A percentile compares a stretch with the other conserved stretches of the same genome.
phyloP scores from a whole-genome alignment of 2,797 vertebrate genomes.

The Crenichthys baileyi region DNA sequence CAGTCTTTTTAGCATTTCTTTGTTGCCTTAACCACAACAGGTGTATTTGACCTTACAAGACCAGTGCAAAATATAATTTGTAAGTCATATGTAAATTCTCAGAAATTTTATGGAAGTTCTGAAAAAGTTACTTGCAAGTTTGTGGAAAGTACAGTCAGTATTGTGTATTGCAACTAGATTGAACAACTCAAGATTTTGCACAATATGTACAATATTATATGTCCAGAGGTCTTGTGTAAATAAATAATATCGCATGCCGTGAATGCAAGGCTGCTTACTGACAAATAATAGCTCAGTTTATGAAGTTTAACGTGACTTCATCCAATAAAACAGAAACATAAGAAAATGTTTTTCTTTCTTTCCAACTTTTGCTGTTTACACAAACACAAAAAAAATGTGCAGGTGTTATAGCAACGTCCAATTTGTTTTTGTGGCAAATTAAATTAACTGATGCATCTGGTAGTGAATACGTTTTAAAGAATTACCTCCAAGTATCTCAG shows the following conservation, averaged over 20 bases:
- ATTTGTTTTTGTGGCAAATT: conserved; percentile 9
- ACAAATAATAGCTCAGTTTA: conserved; percentile 32
- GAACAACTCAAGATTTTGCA: too few species aligned
- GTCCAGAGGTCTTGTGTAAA: too few species aligned
- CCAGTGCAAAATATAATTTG: too few species aligned
- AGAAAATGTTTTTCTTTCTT: conserved; percentile 15
- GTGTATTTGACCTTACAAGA: too few species aligned
- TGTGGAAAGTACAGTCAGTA: too few species aligned
- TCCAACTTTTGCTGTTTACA: background rate
- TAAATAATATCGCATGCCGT: background rate
- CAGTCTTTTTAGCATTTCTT: too few species aligned
- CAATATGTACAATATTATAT: too few species aligned
- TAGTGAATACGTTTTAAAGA: background rate
- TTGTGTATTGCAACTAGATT: too few species aligned
- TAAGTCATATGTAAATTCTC: too few species aligned
- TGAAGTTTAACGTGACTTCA: conserved; percentile 21
- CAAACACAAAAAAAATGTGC: background rate
- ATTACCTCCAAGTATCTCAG: background rate
- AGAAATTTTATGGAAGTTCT: too few species aligned
- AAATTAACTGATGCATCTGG: conserved; percentile 2
- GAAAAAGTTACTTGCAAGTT: too few species aligned
- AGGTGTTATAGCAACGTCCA: background rate
- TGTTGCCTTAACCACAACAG: too few species aligned
- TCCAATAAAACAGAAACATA: conserved; percentile 31
- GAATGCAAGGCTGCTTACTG: conserved; percentile 2